Conservation (phyloP, 1,140 invertebrate genomes). For the Drosophila fuyamai region DNA sequence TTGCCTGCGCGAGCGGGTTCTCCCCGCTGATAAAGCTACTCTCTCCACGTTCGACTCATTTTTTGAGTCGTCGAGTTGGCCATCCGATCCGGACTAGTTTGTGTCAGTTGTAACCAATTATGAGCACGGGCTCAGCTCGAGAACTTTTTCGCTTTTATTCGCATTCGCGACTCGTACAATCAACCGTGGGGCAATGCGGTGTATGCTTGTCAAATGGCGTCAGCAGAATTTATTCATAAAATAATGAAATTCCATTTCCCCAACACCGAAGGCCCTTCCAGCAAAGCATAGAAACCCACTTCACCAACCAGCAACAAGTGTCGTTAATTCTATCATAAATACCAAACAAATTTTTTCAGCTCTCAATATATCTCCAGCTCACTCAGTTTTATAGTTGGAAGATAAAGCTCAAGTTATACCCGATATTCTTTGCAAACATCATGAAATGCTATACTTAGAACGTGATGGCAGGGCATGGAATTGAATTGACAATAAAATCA, state of each 20-base stretch:
- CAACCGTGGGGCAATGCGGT: conserved; percentile 14
- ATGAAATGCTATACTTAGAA: conserved; percentile 20
- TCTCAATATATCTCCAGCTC: not conserved
- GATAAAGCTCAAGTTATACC: conserved; percentile 4
- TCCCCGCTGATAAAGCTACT: conserved; percentile 23
- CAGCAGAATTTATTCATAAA: conserved; percentile 16
- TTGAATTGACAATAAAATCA: not conserved
- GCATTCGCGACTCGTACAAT: conserved; percentile 28
- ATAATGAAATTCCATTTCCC: conserved; percentile 13
- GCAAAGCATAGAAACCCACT: conserved; percentile 1
- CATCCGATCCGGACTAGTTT: conserved; percentile 46
- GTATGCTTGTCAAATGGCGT: conserved; percentile 29
- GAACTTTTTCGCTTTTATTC: conserved; percentile 11
- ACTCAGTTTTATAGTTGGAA: not conserved
- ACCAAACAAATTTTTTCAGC: not conserved
- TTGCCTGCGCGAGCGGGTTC: not conserved
- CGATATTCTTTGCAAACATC: conserved; percentile 6
- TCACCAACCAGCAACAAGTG: conserved; percentile 11
- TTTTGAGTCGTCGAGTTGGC: conserved; percentile 22
- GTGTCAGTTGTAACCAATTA: conserved; percentile 51
- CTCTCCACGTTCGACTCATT: conserved; percentile 6
- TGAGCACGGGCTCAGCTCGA: conserved; percentile 23
- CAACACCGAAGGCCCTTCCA: not conserved
- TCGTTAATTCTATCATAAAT: conserved; percentile 14
- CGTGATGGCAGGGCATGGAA: conserved; percentile 13